A percentile compares a stretch with the other conserved stretches of the same genome.
These are phyloP conservation scores for Dicerorhinus sumatrensis DNA, from an alignment of 2,113 vertebrate genomes.

Conservation along the genomic window DNA sequence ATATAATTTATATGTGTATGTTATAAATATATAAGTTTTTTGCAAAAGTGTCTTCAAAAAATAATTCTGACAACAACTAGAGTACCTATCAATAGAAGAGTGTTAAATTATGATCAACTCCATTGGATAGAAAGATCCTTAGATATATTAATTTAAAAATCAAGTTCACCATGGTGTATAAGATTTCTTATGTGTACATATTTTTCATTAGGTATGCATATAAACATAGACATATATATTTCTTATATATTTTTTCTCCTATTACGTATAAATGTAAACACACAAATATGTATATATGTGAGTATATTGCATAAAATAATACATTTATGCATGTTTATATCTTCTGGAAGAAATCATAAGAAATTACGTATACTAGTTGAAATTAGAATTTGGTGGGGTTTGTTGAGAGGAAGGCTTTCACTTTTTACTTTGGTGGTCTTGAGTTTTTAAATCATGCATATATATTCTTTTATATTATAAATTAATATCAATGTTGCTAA, in stretches of 20 bases:
- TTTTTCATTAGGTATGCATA: not conserved
- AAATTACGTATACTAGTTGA: too few species aligned
- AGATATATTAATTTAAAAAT: not conserved
- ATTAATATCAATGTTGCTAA: not conserved
- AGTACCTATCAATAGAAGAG: not conserved
- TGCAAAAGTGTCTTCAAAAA: not conserved
- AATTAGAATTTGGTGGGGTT: not conserved
- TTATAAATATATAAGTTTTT: not conserved
- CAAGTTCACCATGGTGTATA: not conserved
- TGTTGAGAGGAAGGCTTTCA: not conserved
- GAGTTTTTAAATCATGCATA: not conserved
- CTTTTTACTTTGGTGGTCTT: not conserved
- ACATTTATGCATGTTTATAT: not conserved
- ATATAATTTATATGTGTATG: not conserved
- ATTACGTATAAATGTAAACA: not conserved
- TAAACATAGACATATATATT: not conserved
- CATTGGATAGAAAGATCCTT: not conserved
- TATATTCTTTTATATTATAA: not conserved
- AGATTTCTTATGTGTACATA: not conserved
- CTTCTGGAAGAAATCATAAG: not conserved
- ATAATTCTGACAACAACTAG: not conserved
- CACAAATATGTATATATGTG: not conserved
- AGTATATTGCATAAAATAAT: not conserved
- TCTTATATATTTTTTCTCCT: not conserved
- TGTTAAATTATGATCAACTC: not conserved